These are phyloP conservation scores for Tromatobia lineatoria DNA, from an alignment of 2,888 invertebrate species.

Conservation along the genomic window DNA sequence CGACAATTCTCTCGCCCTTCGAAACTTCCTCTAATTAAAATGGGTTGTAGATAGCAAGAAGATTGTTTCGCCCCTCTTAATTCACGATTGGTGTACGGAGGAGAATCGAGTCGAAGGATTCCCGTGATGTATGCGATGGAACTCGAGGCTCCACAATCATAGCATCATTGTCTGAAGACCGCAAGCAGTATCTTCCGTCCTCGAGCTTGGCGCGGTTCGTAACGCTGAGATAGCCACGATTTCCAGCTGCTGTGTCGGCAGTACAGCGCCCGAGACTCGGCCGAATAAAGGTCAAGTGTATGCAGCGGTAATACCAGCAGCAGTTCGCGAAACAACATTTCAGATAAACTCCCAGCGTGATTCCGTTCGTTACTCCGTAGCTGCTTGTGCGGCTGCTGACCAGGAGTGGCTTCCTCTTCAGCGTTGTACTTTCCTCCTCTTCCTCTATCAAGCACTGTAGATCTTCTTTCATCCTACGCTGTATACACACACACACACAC, in stretches of 20 bases:
- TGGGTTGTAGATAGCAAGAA: constrained; percentile 79
- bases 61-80: constrained; percentile 75
- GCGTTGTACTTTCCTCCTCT: constrained; percentile 35
- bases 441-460: constrained; percentile 56
- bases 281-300: constrained; percentile 84
- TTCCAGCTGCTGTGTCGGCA: background rate
- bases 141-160: background rate
- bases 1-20: constrained; percentile 78
- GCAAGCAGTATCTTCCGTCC: constrained; percentile 37
- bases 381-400: constrained; percentile 35
- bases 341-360: constrained; percentile 65
- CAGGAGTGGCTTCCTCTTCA: constrained; percentile 51
- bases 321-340: constrained; percentile 55
- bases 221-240: constrained; percentile 29
- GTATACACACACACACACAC: background rate
- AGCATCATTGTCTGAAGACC: constrained; percentile 55
- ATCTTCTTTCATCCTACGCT: constrained; percentile 55
- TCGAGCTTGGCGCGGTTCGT: constrained; percentile 32
- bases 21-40: constrained; percentile 84
- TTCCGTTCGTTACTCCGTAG: constrained; percentile 52
- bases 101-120: constrained; percentile 45
- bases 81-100: constrained; percentile 23
- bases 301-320: constrained; percentile 70
- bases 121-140: constrained; percentile 4
- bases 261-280: constrained; percentile 19